Base-by-base conservation (phyloP, 2,888 invertebrate genomes). In the Dastarcus helophoroides region DNA sequence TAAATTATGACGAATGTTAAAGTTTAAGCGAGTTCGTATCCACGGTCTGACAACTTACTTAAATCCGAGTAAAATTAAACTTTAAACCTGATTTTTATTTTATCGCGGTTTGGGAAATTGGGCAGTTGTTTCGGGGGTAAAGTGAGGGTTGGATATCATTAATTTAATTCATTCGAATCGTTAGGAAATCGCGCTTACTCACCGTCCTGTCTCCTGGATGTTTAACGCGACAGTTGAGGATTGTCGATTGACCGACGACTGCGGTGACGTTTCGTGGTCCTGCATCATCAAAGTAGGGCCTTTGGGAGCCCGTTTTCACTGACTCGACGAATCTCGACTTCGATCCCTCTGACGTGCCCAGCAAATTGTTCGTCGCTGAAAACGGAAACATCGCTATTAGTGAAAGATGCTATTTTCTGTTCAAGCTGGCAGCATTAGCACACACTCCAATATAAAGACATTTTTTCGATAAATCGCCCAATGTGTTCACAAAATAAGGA, bases 201-300 rank as follows among this genome's bases (percentile, higher is more conserved):
- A 86, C 88, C 60, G 85, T 86, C 59, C 85, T 71, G 57, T 88
- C 83, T 28, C 84, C 85, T 47, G 83, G 81, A 60, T 86, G 81
- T 56, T 85, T 86, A 26, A 86, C 86, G 32, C 84, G 71, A 60
- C 88, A 88, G 51, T 78, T 73, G 42, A 88, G 68, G 44, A 81
- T 68, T 11, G 83, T 78, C 2, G 79, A 74, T 60, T 88, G 85
- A 3, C 86, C 88, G 17, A 85, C 82, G 31, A 86, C 80, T 9
- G 84, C 76, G 2, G 86, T 80, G 40, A 88, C 76, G 62, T 88
- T 88, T 40, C 84, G 68, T 1, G 82, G 77, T 3, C 80, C 80
- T 38, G 84, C 74, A 59, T 86, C 85, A 56, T 86, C 86, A 58
- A 88, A 88, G 62, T 79, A 83, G 3, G 88, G 88, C 49, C 75